A percentile compares a stretch with the other conserved stretches of the same genome.
These are phyloP conservation scores for Nezara viridula DNA, from an alignment of 2,888 invertebrate species.

Conservation along the genomic window DNA sequence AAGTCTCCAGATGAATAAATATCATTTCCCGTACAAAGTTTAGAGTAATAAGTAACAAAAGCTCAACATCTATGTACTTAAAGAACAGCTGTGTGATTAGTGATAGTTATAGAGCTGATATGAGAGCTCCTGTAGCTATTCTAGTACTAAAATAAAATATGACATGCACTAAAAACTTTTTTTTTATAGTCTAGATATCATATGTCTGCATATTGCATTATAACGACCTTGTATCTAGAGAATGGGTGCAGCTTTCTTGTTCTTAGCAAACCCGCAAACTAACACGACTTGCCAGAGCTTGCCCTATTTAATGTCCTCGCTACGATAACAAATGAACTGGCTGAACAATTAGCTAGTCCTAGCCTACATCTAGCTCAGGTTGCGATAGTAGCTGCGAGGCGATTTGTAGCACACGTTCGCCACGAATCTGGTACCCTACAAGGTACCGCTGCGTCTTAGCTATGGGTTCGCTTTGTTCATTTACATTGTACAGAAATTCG, in stretches of 20 bases:
- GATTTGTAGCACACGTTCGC: neutral
- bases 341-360: neutral
- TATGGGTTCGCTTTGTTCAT: neutral
- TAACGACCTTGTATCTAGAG: neutral
- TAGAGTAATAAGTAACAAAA: no score
- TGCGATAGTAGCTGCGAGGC: neutral
- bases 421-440: neutral
- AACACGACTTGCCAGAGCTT: neutral
- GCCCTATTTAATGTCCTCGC: neutral
- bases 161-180: no score
- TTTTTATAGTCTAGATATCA: no score
- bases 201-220: neutral
- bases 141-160: no score
- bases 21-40: no score
- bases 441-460: neutral
- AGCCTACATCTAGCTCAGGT: neutral
- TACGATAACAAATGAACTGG: neutral
- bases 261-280: neutral
- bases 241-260: neutral
- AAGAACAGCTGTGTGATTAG: no score
- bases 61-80: no score
- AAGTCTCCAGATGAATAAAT: no score
- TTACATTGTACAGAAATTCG: neutral
- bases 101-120: no score
- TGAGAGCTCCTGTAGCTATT: no score